Base-by-base conservation (phyloP, 2,888 invertebrate genomes). In the Eupithecia subumbrata region DNA sequence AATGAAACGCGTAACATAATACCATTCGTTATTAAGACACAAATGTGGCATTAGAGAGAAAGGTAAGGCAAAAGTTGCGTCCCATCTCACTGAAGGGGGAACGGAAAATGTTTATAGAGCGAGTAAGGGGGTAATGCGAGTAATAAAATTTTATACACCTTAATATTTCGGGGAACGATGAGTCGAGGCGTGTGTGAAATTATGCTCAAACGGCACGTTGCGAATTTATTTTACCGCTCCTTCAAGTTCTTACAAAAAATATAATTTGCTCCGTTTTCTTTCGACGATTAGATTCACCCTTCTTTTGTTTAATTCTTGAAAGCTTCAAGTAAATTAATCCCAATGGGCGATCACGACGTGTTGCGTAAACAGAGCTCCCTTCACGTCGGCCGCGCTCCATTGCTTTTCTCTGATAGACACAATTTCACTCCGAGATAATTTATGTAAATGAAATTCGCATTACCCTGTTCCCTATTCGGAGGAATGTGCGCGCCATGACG, bases 141-240 rank as follows among this genome's bases (percentile, higher is more conserved):
- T 93, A 92, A 94, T 94, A 95, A 94, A 93, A 94, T 94, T 94
- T 94, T 92, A 94, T 92, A 91, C 90, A 90, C 92, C 92, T 91
- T 92, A 92, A 93, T 94, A 94, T 94, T 94, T 93, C 88, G 90
- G 86, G 86, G 87, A 91, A 90, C 91, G 92, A 94, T 91, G 93
- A 93, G 92, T 89, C 89, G 91, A 90, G 90, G 91, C 90, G 90
- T 91, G 90, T 92, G 92, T 89, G 90, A 93, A 92, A 92, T 94
- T 91, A 92, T 92, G 89, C 91, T 89, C 88, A 83, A 86, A 85
- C 85, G 85, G 83, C 82, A 85, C 80, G 84, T 85, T 86, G 85
- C 82, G 81, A 85, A 88, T 92, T 92, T 64, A 64, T 64, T 67
- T 68, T 92, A 92, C 88, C 88, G 85, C 89, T 86, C 83, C 81